Base-by-base conservation (phyloP, 2,888 invertebrate species). In the Micoletzkya japonica region DNA sequence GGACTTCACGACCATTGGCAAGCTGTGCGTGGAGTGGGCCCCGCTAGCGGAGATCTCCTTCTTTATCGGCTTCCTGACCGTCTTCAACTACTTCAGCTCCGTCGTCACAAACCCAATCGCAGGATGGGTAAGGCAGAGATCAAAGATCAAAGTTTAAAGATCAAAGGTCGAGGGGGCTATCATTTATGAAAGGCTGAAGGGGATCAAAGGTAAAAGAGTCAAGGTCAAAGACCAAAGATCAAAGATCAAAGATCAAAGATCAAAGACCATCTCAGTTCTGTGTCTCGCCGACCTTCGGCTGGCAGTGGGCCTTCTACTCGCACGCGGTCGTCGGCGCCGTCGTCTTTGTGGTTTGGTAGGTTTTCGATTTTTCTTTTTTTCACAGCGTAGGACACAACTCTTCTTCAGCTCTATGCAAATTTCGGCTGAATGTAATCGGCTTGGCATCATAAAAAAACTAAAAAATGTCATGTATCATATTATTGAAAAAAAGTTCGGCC, bases 1-100 rank as follows among this genome's bases (percentile, higher is more conserved):
- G 4, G 58, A 68, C 28, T 68, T 57, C 67, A 57, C 58, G 2
- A 68, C 67, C 4, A 68, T 68, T n/a, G 67, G 67, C 0, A 56
- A 57, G 24, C 39, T 68, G 6, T 56, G 56, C 30, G 67, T 68
- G 14, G 67, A 56, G 10, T 68, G 67, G 67, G 67, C 67, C 6
- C 67, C 67, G n/a, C 26, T 68, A 26, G 3, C 32, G 32, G 56
- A 68, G 34, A 58, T 57, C 30, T 39, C 67, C 3, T 44, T 58
- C 44, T 68, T 68, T 32, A 39, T 68, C 6, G 67, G 67, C n/a
- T 68, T 68, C 49, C 44, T 68, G 20, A 68, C 67, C 6, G 57
- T 36, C 1, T 68, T 57, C 57, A 57, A 57, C 58, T 26, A 57
- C 26, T 57, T 28, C 30, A 39, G 56, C 24, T 44, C 57, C 1